These are phyloP conservation scores for Buceros bicornis DNA, from an alignment of 2,797 vertebrate genomes.

Conservation along the genomic window DNA sequence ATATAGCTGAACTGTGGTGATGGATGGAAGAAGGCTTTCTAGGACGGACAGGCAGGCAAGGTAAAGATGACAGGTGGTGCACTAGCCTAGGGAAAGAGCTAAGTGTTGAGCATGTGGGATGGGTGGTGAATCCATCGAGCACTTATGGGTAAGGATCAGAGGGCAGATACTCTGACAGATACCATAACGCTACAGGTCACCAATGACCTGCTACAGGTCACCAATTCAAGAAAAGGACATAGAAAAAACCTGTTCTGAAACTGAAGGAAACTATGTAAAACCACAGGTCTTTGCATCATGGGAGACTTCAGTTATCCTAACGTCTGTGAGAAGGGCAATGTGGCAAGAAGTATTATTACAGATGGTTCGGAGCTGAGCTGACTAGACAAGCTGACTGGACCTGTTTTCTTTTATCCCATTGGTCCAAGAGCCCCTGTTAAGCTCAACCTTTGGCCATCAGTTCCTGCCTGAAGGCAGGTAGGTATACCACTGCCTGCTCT, in stretches of 20 bases:
- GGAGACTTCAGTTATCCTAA: background rate
- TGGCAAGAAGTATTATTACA: background rate
- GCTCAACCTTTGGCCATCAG: background rate
- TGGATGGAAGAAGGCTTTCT: background rate
- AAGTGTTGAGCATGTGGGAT: background rate
- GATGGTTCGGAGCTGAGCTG: background rate
- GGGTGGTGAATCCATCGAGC: accelerated
- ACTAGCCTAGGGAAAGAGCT: background rate
- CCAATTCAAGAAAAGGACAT: background rate
- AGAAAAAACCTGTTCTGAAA: background rate
- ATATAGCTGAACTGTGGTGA: background rate
- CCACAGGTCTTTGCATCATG: background rate
- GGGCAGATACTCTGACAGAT: accelerated
- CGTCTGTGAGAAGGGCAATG: background rate
- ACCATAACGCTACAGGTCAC: background rate
- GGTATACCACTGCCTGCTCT: background rate
- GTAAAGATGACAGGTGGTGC: background rate
- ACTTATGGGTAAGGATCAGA: background rate
- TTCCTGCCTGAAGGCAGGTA: background rate
- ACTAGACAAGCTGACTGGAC: background rate
- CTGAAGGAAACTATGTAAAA: background rate
- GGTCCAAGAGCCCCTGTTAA: background rate
- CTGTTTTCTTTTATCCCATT: background rate
- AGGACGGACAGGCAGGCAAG: background rate
- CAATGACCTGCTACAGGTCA: background rate